A percentile compares a stretch with the other conserved stretches of the same genome.
Conservation (phyloP, 2,113 vertebrate genomes). For the Oncorhynchus tshawytscha region DNA sequence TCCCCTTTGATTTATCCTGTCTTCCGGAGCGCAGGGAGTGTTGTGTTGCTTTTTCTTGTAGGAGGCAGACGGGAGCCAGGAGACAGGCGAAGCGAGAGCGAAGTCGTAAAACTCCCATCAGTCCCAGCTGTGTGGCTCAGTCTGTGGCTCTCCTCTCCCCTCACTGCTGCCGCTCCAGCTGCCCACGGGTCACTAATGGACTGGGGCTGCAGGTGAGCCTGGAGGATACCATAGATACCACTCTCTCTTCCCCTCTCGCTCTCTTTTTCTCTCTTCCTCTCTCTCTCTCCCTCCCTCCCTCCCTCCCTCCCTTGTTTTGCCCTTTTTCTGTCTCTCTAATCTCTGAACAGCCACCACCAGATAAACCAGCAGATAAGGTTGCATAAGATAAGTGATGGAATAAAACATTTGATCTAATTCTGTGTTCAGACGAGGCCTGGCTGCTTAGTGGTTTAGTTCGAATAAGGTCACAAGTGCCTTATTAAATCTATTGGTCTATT, state of each 20-base stretch:
- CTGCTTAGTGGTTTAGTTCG: constrained; percentile 7
- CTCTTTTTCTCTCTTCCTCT: background rate
- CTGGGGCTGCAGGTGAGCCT: constrained; percentile 29
- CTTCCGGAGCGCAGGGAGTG: constrained; percentile 8
- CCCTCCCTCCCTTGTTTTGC: background rate
- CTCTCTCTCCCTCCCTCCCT: background rate
- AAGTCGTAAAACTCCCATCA: constrained; percentile 30
- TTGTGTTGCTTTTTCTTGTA: constrained; percentile 31
- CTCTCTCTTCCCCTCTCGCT: constrained; percentile 10
- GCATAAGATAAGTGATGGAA: constrained; percentile 5
- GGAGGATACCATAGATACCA: constrained; percentile 21
- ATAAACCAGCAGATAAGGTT: background rate
- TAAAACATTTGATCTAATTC: constrained; percentile 4
- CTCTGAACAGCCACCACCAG: no score
- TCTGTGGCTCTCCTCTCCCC: background rate
- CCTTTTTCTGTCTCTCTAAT: background rate
- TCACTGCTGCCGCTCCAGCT: constrained; percentile 16
- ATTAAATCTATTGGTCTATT: constrained; percentile 24
- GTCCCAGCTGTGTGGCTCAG: constrained; percentile 12
- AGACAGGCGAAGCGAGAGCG: constrained; percentile 5
- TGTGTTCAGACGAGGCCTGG: background rate
- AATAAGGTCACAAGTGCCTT: constrained; percentile 15
- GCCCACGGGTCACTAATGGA: constrained; percentile 32
- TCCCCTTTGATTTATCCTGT: constrained; percentile 3
- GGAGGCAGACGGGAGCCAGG: constrained; percentile 29